Evolutionary conservation across 2,113 vertebrate genomes (phyloP).

Genomic region (Andinoacara biseriatus): DNA sequence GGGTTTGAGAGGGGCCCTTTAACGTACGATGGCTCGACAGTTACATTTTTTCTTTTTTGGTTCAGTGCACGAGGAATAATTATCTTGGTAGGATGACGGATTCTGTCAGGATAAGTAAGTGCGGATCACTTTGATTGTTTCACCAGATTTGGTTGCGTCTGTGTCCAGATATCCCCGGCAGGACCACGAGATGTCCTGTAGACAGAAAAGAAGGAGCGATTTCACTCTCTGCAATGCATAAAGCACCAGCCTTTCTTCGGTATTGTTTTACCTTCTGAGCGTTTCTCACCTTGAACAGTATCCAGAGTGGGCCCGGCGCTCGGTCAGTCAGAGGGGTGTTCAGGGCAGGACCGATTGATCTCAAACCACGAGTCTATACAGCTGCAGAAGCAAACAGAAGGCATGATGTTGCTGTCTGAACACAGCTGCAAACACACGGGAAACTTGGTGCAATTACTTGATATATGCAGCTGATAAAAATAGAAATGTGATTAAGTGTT

Average conservation of each 20-base stretch:
- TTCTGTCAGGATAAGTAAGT: slow-evolving; percentile 58
- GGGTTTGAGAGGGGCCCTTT: slow-evolving; percentile 30
- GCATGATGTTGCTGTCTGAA: not conserved
- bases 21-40: slow-evolving; percentile 51
- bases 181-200: slow-evolving; percentile 71
- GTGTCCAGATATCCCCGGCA: slow-evolving; percentile 71
- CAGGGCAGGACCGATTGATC: slow-evolving; percentile 99
- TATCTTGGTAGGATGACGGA: slow-evolving; percentile 58
- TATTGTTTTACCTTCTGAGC: slow-evolving; percentile 1
- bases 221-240: not conserved
- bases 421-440: not conserved
- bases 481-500: not conserved
- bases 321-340: slow-evolving; percentile 97
- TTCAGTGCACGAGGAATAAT: slow-evolving; percentile 64
- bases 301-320: slow-evolving; percentile 53
- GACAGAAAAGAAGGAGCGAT: slow-evolving; percentile 19
- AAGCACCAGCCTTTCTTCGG: no score
- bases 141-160: slow-evolving; percentile 65
- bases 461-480: not conserved
- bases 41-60: slow-evolving; percentile 60
- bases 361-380: slow-evolving; percentile 99
- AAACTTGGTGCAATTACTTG: not conserved
- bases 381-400: slow-evolving; percentile 72
- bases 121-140: slow-evolving; percentile 71
- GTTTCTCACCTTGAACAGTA: slow-evolving; percentile 74